These are phyloP conservation scores for Oriolus oriolus DNA, from an alignment of 2,113 vertebrate species.

Conservation along the genomic window DNA sequence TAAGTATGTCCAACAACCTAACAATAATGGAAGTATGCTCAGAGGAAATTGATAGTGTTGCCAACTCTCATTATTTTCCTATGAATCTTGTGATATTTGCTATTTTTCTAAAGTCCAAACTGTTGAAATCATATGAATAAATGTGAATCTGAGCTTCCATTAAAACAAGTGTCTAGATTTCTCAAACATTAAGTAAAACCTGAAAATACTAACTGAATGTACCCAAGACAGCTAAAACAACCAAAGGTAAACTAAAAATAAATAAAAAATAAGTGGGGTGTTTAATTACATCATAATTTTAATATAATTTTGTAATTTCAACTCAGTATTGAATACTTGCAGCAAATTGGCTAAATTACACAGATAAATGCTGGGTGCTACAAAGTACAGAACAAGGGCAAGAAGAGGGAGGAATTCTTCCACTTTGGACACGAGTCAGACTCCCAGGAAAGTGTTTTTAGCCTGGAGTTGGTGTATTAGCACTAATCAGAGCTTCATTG, in stretches of 20 bases:
- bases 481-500: not conserved
- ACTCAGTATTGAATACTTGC: not conserved
- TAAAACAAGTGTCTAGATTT: not conserved
- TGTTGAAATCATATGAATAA: not conserved
- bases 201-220: not conserved
- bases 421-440: not conserved
- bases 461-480: not conserved
- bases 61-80: not conserved
- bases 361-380: not conserved
- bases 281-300: not conserved
- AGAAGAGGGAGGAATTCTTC: not conserved
- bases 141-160: not conserved
- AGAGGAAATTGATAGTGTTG: not conserved
- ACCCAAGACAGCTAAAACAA: not conserved
- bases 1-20: not conserved
- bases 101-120: slow-evolving; percentile 4
- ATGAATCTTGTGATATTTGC: slow-evolving; percentile 8
- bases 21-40: not conserved
- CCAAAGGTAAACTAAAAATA: not conserved
- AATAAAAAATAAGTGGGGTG: not conserved
- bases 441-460: not conserved
- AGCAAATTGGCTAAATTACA: not conserved
- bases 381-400: not conserved
- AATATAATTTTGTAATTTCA: not conserved
- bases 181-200: not conserved